Conservation (phyloP, 2,797 vertebrate species). For the Betta splendens region DNA sequence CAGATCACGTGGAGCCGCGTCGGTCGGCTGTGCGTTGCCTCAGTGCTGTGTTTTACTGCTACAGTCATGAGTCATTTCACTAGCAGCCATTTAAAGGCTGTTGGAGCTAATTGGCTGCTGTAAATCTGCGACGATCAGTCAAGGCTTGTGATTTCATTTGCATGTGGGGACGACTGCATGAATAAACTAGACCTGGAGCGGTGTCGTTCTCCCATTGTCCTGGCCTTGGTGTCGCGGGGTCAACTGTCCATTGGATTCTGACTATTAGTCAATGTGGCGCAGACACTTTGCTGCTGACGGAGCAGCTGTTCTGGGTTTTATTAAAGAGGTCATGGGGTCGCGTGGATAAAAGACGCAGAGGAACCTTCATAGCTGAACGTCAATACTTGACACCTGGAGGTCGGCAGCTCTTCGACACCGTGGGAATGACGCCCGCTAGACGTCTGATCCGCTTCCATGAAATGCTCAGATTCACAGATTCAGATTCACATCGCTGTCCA, state of each 20-base stretch:
- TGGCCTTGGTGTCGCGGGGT: neutral
- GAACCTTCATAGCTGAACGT: no score
- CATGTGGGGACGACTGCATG: neutral
- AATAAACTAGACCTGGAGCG: neutral
- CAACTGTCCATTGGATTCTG: neutral
- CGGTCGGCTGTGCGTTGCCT: neutral
- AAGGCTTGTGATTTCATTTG: neutral
- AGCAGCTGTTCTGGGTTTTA: neutral
- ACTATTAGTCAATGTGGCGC: neutral
- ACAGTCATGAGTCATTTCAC: neutral
- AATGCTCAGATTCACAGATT: no score
- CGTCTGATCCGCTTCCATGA: no score
- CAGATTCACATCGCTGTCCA: no score
- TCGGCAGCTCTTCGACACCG: no score
- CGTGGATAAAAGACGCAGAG: no score
- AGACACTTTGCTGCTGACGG: neutral
- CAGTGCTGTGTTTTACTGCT: neutral
- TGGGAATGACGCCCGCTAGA: no score
- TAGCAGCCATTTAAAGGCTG: neutral
- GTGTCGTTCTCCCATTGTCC: neutral
- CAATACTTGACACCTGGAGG: no score
- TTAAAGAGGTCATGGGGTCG: no score
- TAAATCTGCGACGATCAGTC: neutral
- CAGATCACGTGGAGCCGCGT: neutral
- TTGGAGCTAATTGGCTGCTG: neutral